These are phyloP conservation scores for Ornithoptera priamus DNA, from an alignment of 2,888 invertebrate species.

Conservation along the genomic window DNA sequence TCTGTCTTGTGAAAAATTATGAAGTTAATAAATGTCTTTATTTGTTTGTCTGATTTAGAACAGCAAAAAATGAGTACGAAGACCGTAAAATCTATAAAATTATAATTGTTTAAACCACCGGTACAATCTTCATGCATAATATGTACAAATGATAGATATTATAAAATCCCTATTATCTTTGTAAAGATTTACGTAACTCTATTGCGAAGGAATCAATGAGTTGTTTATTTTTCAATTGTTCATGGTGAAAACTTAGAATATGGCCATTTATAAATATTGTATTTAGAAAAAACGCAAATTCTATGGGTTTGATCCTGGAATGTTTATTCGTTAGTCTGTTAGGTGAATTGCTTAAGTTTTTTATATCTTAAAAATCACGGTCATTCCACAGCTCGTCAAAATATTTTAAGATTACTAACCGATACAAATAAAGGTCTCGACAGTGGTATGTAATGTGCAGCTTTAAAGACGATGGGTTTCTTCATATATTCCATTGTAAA, in stretches of 20 bases:
- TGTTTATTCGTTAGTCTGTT: no score
- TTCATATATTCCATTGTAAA: constrained; percentile 77
- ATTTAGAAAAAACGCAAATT: no score
- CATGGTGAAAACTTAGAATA: no score
- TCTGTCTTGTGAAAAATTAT: neutral
- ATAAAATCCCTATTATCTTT: neutral
- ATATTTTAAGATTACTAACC: constrained; percentile 47
- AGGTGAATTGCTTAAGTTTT: neutral
- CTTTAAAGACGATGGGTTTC: constrained; percentile 69
- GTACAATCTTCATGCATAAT: neutral
- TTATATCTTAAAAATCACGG: neutral
- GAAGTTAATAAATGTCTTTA: constrained; percentile 35
- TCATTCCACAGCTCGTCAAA: neutral
- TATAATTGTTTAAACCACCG: neutral
- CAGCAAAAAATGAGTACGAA: constrained; percentile 71
- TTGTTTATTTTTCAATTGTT: no score
- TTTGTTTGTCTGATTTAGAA: constrained; percentile 59
- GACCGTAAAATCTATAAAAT: constrained; percentile 65
- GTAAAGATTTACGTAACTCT: no score
- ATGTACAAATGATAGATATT: neutral
- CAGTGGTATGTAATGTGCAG: constrained; percentile 75
- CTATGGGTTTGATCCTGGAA: no score
- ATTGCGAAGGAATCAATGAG: no score
- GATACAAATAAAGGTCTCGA: constrained; percentile 74
- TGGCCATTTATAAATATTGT: no score